A percentile compares a stretch with the other conserved stretches of the same genome.
Conservation (phyloP, 2,888 invertebrate species). For the Podotricha telesiphe region DNA sequence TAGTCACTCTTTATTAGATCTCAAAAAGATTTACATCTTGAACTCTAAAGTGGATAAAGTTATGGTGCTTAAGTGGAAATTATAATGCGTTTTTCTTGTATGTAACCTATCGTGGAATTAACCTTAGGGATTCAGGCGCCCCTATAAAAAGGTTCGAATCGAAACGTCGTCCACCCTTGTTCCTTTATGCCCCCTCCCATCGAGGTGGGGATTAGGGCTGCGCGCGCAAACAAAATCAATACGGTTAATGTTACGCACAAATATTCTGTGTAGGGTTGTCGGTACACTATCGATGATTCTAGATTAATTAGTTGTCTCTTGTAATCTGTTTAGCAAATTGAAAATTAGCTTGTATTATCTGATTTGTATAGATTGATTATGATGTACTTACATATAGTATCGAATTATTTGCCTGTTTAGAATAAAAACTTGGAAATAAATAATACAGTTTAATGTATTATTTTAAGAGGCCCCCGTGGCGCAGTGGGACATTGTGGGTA, state of each 20-base stretch:
- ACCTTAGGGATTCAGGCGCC: constrained; percentile 74
- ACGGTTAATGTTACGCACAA: constrained; percentile 78
- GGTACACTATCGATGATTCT: constrained; percentile 67
- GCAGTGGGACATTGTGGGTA: too few relatives aligned
- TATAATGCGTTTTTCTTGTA: constrained; percentile 47
- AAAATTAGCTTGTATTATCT: not conserved
- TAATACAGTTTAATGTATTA: too few relatives aligned
- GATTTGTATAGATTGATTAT: not conserved
- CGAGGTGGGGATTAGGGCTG: constrained; percentile 56
- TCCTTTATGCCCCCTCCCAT: constrained; percentile 63
- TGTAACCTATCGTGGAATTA: constrained; percentile 60
- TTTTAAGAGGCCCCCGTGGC: too few relatives aligned
- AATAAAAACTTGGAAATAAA: not conserved
- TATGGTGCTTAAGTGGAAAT: constrained; percentile 37
- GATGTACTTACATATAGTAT: too few relatives aligned
- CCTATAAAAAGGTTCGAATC: constrained; percentile 80
- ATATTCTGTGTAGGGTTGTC: constrained; percentile 72
- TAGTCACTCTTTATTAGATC: constrained; percentile 9
- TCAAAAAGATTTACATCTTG: constrained; percentile 11
- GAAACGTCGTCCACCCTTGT: constrained; percentile 74
- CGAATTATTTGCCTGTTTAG: not conserved
- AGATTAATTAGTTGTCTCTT: constrained; percentile 52
- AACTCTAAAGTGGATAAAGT: constrained; percentile 23
- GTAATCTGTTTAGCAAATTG: not conserved
- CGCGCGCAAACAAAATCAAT: constrained; percentile 83